Evolutionary conservation across 2,113 vertebrate species (phyloP), one percentile per base, ranked within the genome.

Genomic region (Equus przewalskii): DNA sequence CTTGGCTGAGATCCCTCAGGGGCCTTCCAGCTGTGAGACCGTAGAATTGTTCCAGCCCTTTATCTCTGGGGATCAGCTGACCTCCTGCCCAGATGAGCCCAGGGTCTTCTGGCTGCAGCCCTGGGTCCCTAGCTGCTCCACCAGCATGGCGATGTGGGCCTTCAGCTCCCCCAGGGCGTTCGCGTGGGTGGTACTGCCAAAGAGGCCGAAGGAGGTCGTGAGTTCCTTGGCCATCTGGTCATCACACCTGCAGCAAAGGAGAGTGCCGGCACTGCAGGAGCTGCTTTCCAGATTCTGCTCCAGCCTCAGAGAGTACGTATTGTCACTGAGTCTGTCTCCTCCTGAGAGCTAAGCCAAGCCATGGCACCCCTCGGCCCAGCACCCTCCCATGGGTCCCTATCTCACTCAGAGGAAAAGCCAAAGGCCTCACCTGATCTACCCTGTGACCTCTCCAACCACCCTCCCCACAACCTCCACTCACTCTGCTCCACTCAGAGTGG

Each of bases 51-150:
- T 9, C 9, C 7, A 60, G 28, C 15, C 65, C 78, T n/a, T 22
- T 0, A 36, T 16, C 90, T 78, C n/a, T 21, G 36, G 73, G 62
- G 69, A 51, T 26, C 78, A 26, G 41, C 98, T 96, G 99, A 99
- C 99, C 99, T 99, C 99, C 96, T 99, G 99, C 96, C 97, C 96
- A 44, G 98, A 95, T 1, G 97, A 95, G 97, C 99, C 98, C 33
- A 97, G 96, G 41, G 96, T 96, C 64, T 97, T 98, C 79, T 76
- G 96, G 26, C 98, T 91, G 19, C 98, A 98, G 87, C 99, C 98
- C 94, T 98, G 99, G 83, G 98, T 97, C 96, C 99, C 98, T 96
- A 99, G 99, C 96, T 99, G 99, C 86, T 99, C 99, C 0, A 98
- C 98, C 54, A 99, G 97, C 94, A 95, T 97, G 30, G 98, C 96